Evolutionary conservation across 2,113 vertebrate species (phyloP).

Genomic region (Notechis scutatus): DNA sequence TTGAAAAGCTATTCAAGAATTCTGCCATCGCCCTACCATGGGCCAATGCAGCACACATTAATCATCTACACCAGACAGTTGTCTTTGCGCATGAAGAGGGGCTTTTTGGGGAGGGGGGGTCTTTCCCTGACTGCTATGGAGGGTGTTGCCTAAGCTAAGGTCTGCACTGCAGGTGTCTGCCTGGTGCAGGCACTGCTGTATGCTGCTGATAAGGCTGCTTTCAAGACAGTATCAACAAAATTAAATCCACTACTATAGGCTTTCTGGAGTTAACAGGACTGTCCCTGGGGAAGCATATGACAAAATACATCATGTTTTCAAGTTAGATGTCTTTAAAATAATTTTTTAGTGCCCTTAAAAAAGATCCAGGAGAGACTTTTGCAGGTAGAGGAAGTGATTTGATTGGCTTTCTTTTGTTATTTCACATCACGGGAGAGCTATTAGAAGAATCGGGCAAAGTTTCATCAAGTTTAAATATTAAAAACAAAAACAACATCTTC

Average conservation of each 20-base stretch:
- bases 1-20: background rate
- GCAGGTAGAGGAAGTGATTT: background rate
- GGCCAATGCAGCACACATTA: conserved; percentile 31
- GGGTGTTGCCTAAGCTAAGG: conserved; percentile 14
- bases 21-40: background rate
- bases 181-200: conserved; percentile 7
- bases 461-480: background rate
- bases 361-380: background rate
- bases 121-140: conserved; percentile 17
- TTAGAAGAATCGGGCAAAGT: background rate
- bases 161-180: conserved; percentile 27
- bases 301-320: background rate
- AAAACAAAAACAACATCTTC: background rate
- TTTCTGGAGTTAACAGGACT: background rate
- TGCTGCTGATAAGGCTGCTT: conserved; percentile 1
- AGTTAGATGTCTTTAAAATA: background rate
- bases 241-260: background rate
- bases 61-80: background rate
- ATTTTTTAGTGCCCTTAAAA: background rate
- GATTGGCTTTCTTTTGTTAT: background rate
- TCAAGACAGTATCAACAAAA: background rate
- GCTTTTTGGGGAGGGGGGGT: background rate
- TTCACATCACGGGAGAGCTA: background rate
- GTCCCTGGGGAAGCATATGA: background rate
- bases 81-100: background rate